phyloP scores from a whole-genome alignment of 2,113 vertebrate genomes.

The Oceanites oceanicus region DNA sequence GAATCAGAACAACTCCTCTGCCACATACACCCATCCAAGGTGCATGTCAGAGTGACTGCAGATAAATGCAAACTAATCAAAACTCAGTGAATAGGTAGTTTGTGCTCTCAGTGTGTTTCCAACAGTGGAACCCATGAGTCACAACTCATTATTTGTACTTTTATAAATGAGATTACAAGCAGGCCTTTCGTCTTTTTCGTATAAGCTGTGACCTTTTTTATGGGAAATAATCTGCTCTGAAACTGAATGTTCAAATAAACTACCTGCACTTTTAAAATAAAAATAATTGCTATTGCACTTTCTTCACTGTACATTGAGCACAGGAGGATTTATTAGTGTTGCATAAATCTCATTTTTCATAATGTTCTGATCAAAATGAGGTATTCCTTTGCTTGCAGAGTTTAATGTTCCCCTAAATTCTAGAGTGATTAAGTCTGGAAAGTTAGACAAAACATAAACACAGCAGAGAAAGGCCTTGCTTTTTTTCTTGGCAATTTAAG shows the following conservation, averaged over 20 bases:
- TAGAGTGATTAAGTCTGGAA: background rate
- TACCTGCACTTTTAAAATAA: background rate
- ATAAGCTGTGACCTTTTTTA: background rate
- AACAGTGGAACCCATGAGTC: background rate
- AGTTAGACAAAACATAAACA: background rate
- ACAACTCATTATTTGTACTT: background rate
- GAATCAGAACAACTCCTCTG: background rate
- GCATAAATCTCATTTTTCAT: background rate
- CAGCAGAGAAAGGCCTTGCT: accelerated
- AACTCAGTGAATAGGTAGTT: background rate
- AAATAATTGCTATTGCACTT: background rate
- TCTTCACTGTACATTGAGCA: background rate
- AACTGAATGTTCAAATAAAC: background rate
- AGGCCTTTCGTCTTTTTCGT: background rate
- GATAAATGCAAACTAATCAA: background rate
- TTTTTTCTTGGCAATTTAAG: background rate
- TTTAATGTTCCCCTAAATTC: background rate
- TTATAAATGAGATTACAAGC: background rate
- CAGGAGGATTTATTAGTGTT: background rate
- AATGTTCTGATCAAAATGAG: background rate
- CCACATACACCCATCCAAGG: background rate
- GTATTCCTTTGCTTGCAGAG: background rate
- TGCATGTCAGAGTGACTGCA: background rate
- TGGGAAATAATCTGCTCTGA: background rate
- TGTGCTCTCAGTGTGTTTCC: background rate